These are phyloP conservation scores for Caloenas nicobarica DNA, from an alignment of 2,113 vertebrate species.

Conservation along the genomic window DNA sequence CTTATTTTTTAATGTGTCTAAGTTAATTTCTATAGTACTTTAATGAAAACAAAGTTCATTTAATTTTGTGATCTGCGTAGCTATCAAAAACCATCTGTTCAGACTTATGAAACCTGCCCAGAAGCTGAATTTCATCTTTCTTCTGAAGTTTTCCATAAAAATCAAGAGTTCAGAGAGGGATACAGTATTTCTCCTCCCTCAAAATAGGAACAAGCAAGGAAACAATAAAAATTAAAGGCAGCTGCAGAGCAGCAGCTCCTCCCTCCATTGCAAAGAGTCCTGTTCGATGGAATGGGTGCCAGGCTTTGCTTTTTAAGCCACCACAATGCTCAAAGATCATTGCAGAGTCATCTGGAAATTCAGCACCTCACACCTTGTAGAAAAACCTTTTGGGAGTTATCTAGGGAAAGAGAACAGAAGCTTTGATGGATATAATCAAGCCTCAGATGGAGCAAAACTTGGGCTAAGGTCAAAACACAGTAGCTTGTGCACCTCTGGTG, in stretches of 20 bases:
- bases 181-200: background rate
- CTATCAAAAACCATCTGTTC: conserved; percentile 75
- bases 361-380: conserved; percentile 2
- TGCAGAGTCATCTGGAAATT: conserved; percentile 13
- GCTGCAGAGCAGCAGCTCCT: background rate
- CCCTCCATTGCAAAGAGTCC: background rate
- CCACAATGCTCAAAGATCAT: conserved; percentile 4
- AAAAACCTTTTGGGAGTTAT: background rate
- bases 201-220: background rate
- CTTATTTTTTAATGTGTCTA: conserved; percentile 62
- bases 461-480: background rate
- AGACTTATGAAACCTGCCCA: conserved; percentile 49
- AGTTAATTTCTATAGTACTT: conserved; percentile 68
- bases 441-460: conserved; percentile 8
- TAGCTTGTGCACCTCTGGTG: background rate
- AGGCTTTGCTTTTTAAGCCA: conserved; percentile 19
- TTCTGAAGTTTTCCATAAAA: conserved; percentile 37
- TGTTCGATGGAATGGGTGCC: background rate
- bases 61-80: conserved; percentile 64
- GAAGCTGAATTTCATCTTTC: conserved; percentile 62
- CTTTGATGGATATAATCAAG: background rate
- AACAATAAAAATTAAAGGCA: background rate
- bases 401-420: background rate
- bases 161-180: conserved; percentile 16
- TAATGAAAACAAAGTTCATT: conserved; percentile 69